These are phyloP conservation scores for Oscheius sp. DNA, from an alignment of 2,888 invertebrate genomes.

Conservation along the genomic window DNA sequence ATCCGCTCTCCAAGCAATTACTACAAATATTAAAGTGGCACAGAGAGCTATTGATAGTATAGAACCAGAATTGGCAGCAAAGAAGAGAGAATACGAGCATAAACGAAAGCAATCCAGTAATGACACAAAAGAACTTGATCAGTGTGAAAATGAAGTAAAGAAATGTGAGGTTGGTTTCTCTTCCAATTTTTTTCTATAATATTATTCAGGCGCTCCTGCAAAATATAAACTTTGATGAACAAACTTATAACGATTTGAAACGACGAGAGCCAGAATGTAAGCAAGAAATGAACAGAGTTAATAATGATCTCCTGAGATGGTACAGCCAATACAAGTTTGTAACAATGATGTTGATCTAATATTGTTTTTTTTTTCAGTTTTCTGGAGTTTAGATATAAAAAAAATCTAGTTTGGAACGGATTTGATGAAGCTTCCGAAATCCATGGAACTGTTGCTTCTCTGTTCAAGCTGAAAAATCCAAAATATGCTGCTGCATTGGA, in stretches of 20 bases:
- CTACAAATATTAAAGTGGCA: constrained; percentile 84
- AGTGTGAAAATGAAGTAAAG: constrained; percentile 73
- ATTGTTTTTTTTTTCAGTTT: constrained; percentile 1
- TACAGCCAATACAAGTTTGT: not conserved
- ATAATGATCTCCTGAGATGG: too few relatives aligned
- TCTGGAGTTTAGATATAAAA: constrained; percentile 31
- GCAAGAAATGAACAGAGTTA: not conserved
- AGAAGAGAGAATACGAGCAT: constrained; percentile 39
- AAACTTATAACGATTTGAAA: not conserved
- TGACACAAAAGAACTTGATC: constrained; percentile 40
- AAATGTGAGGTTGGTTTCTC: constrained; percentile 22
- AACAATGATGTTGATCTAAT: not conserved
- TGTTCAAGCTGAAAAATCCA: constrained; percentile 81
- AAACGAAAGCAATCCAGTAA: constrained; percentile 35
- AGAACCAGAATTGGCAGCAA: constrained; percentile 40
- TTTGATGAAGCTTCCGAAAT: constrained; percentile 44
- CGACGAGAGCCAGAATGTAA: not conserved
- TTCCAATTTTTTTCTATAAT: not conserved
- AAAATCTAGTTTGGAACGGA: constrained; percentile 30
- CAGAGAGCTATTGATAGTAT: constrained; percentile 78
- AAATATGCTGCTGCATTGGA: constrained; percentile 83
- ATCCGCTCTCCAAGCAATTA: constrained; percentile 82
- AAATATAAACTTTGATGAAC: constrained; percentile 45
- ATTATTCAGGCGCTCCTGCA: constrained; percentile 42
- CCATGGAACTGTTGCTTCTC: constrained; percentile 83